Evolutionary conservation across 2,797 vertebrate species (phyloP).

Genomic region (Ateles fusciceps): DNA sequence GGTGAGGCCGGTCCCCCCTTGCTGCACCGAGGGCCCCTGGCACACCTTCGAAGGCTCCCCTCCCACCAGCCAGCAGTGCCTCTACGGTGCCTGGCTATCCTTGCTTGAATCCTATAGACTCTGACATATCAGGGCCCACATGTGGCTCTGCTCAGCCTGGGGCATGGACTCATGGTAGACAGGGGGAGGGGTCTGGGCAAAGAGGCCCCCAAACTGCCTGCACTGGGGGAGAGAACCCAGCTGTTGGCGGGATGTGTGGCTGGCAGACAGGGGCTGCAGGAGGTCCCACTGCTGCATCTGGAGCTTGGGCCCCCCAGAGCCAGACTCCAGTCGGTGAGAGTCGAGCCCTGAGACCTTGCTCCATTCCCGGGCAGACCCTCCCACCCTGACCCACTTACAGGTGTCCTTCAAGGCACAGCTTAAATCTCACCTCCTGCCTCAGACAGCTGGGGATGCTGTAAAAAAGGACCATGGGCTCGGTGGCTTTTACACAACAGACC

Average conservation of each 20-base stretch:
- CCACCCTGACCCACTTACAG: too few species aligned
- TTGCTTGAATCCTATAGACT: not conserved
- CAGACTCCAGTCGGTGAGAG: not conserved
- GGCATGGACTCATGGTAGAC: too few species aligned
- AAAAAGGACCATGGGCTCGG: too few species aligned
- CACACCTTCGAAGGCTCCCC: not conserved
- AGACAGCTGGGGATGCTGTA: not conserved
- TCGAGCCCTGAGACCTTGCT: not conserved
- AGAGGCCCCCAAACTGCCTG: not conserved
- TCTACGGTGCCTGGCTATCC: not conserved
- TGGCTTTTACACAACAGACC: not conserved
- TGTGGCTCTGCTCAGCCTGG: not conserved
- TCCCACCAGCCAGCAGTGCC: not conserved
- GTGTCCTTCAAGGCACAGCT: too few species aligned
- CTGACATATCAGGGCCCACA: not conserved
- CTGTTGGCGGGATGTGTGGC: not conserved
- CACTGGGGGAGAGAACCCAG: not conserved
- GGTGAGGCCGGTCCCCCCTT: too few species aligned
- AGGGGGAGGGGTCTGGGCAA: too few species aligned
- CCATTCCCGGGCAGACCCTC: too few species aligned
- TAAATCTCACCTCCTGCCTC: not conserved
- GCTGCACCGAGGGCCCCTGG: not conserved
- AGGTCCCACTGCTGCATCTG: not conserved
- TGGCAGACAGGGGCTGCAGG: not conserved
- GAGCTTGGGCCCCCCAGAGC: not conserved